Percentiles rank a stretch among this genome's conserved stretches.
These are phyloP conservation scores for Sitta europaea DNA, from an alignment of 2,113 vertebrate species.

Conservation along the genomic window DNA sequence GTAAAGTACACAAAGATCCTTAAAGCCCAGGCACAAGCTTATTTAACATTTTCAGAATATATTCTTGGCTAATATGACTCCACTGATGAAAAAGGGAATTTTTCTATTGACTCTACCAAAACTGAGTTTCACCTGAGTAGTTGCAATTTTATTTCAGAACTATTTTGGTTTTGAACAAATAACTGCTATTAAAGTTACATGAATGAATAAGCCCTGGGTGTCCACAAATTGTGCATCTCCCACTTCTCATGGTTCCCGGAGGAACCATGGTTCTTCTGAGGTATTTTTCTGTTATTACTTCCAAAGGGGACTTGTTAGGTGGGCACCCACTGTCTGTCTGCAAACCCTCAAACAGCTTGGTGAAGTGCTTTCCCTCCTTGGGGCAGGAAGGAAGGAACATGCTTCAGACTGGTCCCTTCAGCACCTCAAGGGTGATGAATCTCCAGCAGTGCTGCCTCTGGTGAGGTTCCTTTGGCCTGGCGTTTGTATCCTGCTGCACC, in stretches of 20 bases:
- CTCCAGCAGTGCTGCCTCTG: not conserved
- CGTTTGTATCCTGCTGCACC: not conserved
- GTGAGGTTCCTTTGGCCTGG: not conserved
- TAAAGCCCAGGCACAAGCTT: not conserved
- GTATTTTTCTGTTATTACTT: not conserved
- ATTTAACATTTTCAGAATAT: not conserved
- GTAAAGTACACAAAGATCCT: not conserved
- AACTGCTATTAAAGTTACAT: not conserved
- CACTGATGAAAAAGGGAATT: not conserved
- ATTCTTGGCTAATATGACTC: not conserved
- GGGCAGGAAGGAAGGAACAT: not conserved
- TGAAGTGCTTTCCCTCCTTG: not conserved
- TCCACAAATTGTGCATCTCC: rapidly evolving
- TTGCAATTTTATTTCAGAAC: not conserved
- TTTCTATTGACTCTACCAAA: not conserved
- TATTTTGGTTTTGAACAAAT: not conserved
- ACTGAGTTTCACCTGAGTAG: not conserved
- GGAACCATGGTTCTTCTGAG: too few relatives aligned
- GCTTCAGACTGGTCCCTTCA: not conserved
- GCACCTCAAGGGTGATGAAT: rapidly evolving
- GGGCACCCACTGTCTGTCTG: not conserved
- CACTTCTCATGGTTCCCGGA: not conserved
- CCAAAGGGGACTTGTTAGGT: rapidly evolving
- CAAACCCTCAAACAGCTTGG: not conserved
- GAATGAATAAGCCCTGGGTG: not conserved